These are phyloP conservation scores for Notodonta dromedarius DNA, from an alignment of 2,888 invertebrate species.

Conservation along the genomic window DNA sequence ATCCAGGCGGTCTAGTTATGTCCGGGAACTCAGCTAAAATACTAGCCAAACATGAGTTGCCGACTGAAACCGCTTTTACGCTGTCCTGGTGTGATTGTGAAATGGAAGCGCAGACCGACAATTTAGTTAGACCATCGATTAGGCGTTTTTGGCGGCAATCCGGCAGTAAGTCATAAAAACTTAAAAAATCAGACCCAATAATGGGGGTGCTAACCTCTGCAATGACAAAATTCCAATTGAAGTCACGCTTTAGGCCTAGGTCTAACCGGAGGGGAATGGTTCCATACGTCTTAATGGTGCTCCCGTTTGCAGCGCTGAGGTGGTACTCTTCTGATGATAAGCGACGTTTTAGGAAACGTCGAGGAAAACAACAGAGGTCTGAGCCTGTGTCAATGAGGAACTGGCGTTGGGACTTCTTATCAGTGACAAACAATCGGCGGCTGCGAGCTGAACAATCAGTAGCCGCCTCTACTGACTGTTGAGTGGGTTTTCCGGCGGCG, in stretches of 20 bases:
- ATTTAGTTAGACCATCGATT: constrained; percentile 5
- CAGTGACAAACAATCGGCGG: constrained; percentile 16
- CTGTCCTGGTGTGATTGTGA: too few relatives aligned
- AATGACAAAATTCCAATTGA: not conserved
- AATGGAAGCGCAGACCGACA: too few relatives aligned
- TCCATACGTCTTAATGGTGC: constrained; percentile 9
- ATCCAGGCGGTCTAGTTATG: too few relatives aligned
- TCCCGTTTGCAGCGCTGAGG: constrained; percentile 11
- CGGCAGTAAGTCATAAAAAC: constrained; percentile 1
- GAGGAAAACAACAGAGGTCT: constrained; percentile 14
- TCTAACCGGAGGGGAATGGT: constrained; percentile 3
- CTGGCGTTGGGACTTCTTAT: constrained; percentile 9
- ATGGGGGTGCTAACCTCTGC: constrained; percentile 11
- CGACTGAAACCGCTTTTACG: too few relatives aligned
- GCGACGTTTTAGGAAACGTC: constrained; percentile 6
- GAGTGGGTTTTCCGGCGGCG: too few relatives aligned
- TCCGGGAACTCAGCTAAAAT: too few relatives aligned
- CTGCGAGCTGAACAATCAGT: constrained; percentile 6
- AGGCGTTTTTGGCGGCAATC: constrained; percentile 4
- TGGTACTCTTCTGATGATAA: constrained; percentile 3
- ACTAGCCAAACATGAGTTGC: too few relatives aligned
- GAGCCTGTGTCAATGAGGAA: constrained; percentile 9
- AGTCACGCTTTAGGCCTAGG: constrained; percentile 8
- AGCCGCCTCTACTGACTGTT: constrained; percentile 17
- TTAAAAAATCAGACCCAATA: constrained; percentile 12